These are phyloP conservation scores for Archaeoteleia sp. DNA, from an alignment of 2,888 invertebrate species.

Conservation along the genomic window DNA sequence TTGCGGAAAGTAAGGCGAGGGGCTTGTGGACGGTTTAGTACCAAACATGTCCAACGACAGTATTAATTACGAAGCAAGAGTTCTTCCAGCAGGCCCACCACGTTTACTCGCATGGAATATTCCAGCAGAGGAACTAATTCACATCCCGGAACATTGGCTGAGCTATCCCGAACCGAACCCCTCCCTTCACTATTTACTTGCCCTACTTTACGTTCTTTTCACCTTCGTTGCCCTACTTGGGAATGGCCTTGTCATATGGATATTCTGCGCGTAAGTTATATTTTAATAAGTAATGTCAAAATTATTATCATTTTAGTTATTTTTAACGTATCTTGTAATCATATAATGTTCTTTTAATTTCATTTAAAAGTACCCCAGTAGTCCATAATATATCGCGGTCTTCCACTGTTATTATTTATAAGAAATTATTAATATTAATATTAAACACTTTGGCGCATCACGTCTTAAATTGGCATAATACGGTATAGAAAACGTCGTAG, in stretches of 20 bases:
- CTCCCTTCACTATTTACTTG: conserved; percentile 86
- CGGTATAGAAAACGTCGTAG: too few species aligned
- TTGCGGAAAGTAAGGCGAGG: conserved; percentile 58
- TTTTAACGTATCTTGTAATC: too few species aligned
- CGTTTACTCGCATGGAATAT: conserved; percentile 85
- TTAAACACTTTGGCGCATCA: too few species aligned
- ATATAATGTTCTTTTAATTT: too few species aligned
- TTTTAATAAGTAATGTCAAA: too few species aligned
- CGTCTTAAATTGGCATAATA: too few species aligned
- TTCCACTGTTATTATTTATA: too few species aligned
- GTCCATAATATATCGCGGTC: too few species aligned
- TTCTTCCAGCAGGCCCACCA: conserved; percentile 69
- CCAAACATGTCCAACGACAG: conserved; percentile 68
- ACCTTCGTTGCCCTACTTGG: conserved; percentile 84
- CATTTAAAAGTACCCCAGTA: too few species aligned
- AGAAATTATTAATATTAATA: too few species aligned
- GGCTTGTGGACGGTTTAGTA: conserved; percentile 64
- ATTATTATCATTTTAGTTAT: too few species aligned
- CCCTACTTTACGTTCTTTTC: conserved; percentile 85
- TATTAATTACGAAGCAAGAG: conserved; percentile 69
- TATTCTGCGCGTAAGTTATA: conserved; percentile 84
- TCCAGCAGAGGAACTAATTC: conserved; percentile 83
- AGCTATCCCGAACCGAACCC: conserved; percentile 87
- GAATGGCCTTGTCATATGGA: conserved; percentile 90
- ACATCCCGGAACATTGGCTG: conserved; percentile 86